A percentile compares a stretch with the other conserved stretches of the same genome.
phyloP scores from a whole-genome alignment of 2,797 vertebrate genomes.

The Ambastaia sidthimunki region DNA sequence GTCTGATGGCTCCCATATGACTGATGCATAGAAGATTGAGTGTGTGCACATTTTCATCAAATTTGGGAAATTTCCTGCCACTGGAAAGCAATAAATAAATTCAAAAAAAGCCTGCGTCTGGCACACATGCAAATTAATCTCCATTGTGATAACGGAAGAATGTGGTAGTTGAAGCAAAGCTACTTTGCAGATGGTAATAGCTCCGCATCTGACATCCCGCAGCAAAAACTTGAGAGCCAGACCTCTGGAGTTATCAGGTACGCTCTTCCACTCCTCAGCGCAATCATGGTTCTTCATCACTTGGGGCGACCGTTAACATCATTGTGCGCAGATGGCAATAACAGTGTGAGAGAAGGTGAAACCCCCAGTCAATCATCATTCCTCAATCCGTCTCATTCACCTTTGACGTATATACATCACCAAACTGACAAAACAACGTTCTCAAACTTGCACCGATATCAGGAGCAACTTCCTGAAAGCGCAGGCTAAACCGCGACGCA shows the following conservation, averaged over 20 bases:
- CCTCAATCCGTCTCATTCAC: conserved; percentile 33
- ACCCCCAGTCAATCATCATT: conserved; percentile 38
- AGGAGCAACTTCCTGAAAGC: conserved; percentile 18
- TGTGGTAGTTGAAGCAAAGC: conserved; percentile 59
- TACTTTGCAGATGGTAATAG: conserved; percentile 55
- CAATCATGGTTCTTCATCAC: conserved; percentile 39
- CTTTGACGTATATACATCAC: conserved; percentile 21
- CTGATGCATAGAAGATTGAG: conserved; percentile 73
- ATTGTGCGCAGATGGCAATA: conserved; percentile 26
- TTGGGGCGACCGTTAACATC: conserved; percentile 42
- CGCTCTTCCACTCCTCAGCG: background rate
- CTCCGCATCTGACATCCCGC: conserved; percentile 44
- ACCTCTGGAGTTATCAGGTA: conserved; percentile 35
- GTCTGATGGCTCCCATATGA: conserved; percentile 77
- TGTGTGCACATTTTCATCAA: conserved; percentile 75
- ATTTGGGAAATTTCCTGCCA: conserved; percentile 76
- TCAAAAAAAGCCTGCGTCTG: conserved; percentile 65
- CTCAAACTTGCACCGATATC: conserved; percentile 9
- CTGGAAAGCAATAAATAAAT: conserved; percentile 73
- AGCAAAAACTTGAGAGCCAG: conserved; percentile 46
- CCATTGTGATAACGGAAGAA: conserved; percentile 65
- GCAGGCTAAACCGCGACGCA: conserved; percentile 41
- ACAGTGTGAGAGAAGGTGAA: conserved; percentile 27
- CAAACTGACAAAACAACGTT: conserved; percentile 21
- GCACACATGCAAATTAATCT: conserved; percentile 66